Base-by-base conservation (phyloP, 2,888 invertebrate species). In the Furcula furcula region DNA sequence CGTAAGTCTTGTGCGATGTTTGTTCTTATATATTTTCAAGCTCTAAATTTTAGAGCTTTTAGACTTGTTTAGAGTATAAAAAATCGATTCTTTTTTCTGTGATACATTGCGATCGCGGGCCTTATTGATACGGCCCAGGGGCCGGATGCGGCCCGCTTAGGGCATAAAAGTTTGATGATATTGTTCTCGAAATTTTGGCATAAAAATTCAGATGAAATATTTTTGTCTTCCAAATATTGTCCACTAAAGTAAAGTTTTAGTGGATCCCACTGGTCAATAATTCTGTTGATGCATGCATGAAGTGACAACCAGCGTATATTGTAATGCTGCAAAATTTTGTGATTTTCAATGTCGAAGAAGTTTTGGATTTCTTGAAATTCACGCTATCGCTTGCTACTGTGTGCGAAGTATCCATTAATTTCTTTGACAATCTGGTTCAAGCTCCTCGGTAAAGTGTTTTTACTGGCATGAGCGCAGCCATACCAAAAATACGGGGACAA, bases 351-450 rank as follows among this genome's bases (percentile, higher is more conserved):
- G 1, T 21, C 9, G 2, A 11, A n/a, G n/a, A n/a, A n/a, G n/a
- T n/a, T n/a, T 30, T 30, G 20, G 4, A 33, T 20, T 13, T 33
- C 32, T 13, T 4, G 6, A 42, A 52, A 50, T 46, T 50, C 43
- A 11, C 46, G 31, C 34, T 43, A 41, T 10, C 46, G 23, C 33
- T 52, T 55, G 26, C 41, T 38, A 23, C 52, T 46, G 5, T 52
- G 41, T 7, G 34, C 9, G 44, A 55, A 50, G 42, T 49, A 48
- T 16, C 21, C 31, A 28, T 53, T 36, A 7, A 41, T 36, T 39
- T 55, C 52, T 40, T 48, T 37, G 1, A 50, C 48, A 7, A 52
- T 30, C 27, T 52, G 52, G 4, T 52, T 23, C 10, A 51, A 6
- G 29, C 10, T 9, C 29, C 49, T 23, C 7, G 49, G 51, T 7